Percentiles rank a stretch among this genome's conserved stretches.
These are phyloP conservation scores for Epsilonema sp. DNA, from an alignment of 2,888 invertebrate genomes.

Conservation along the genomic window DNA sequence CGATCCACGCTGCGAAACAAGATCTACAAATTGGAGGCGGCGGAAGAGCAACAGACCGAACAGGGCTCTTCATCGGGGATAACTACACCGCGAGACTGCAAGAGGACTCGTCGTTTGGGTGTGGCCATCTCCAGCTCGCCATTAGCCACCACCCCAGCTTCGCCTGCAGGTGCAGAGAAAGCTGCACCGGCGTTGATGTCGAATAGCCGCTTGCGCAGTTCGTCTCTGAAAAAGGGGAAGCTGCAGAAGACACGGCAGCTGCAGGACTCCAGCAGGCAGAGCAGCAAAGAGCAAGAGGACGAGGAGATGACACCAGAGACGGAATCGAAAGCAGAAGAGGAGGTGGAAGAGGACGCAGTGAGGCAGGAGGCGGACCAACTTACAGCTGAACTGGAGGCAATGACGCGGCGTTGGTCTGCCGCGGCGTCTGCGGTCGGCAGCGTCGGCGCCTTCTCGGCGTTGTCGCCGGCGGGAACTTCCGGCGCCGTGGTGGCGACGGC, in stretches of 20 bases:
- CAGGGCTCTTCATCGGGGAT: too few relatives aligned
- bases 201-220: constrained; percentile 10
- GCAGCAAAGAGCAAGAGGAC: constrained; percentile 2
- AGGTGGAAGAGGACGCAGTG: neutral
- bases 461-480: neutral
- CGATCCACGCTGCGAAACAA: constrained; percentile 88
- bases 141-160: neutral
- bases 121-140: constrained; percentile 7
- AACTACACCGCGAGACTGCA: too few relatives aligned
- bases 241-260: too few relatives aligned
- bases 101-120: neutral
- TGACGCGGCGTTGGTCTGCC: too few relatives aligned
- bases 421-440: neutral
- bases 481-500: neutral
- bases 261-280: too few relatives aligned
- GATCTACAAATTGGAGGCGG: constrained; percentile 38
- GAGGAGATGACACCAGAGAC: constrained; percentile 3
- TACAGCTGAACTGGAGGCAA: too few relatives aligned
- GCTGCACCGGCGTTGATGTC: too few relatives aligned
- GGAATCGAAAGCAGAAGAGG: too few relatives aligned
- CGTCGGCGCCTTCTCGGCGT: neutral
- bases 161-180: neutral
- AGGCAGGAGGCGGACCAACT: neutral
- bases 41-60: neutral
- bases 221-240: constrained; percentile 4